phyloP scores from a whole-genome alignment of 2,113 vertebrate species.

The Cettia cetti region DNA sequence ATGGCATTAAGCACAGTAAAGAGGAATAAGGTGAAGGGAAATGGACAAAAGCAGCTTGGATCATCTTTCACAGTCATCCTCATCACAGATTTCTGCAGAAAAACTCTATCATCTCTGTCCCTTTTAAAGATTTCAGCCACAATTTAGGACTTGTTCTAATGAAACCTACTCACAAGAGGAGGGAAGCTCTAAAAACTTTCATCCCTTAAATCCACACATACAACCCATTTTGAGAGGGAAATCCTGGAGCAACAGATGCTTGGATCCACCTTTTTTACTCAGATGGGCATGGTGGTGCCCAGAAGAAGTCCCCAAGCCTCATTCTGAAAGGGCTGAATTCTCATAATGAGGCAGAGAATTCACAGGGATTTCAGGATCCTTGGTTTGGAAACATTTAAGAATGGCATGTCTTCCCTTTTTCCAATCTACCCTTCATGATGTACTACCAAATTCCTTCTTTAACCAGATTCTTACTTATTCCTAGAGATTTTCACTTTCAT shows the following conservation, averaged over 20 bases:
- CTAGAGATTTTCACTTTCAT: neutral
- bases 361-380: neutral
- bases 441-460: neutral
- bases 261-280: neutral
- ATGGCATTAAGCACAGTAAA: neutral
- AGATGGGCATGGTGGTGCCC: accelerated
- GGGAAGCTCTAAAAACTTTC: neutral
- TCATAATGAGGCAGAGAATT: neutral
- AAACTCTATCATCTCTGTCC: neutral
- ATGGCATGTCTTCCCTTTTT: neutral
- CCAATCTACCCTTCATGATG: neutral
- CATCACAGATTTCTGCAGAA: neutral
- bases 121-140: neutral
- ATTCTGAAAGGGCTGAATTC: neutral
- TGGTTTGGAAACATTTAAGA: neutral
- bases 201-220: neutral
- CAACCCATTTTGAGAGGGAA: neutral
- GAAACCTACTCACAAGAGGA: neutral
- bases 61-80: neutral
- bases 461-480: neutral
- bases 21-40: neutral
- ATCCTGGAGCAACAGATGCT: neutral
- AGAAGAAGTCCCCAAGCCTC: neutral
- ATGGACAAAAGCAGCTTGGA: neutral
- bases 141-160: neutral